phyloP scores from a whole-genome alignment of 1,140 invertebrate genomes.

The Dinothrombium tinctorium region DNA sequence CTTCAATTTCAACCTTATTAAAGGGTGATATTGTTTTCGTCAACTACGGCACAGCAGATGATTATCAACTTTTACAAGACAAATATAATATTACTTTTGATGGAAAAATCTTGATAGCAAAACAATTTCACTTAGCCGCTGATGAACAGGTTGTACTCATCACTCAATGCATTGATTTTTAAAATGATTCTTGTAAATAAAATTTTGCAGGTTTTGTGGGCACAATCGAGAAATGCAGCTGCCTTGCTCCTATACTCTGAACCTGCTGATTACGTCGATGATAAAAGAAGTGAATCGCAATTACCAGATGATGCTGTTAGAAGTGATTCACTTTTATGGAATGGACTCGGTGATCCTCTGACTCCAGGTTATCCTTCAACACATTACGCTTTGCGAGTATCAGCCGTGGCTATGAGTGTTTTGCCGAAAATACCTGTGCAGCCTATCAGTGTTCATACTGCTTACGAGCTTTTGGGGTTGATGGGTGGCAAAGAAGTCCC shows the following conservation, averaged over 20 bases:
- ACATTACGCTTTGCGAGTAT: slow-evolving; percentile 16
- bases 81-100: slow-evolving; percentile 9
- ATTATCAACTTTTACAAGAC: slow-evolving; percentile 11
- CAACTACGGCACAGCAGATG: slow-evolving; percentile 13
- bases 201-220: too few species aligned
- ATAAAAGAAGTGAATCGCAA: slow-evolving; percentile 14
- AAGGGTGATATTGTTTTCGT: slow-evolving; percentile 13
- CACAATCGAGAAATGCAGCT: slow-evolving; percentile 19
- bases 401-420: slow-evolving; percentile 6
- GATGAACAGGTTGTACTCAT: slow-evolving; percentile 11
- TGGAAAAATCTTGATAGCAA: slow-evolving; percentile 15
- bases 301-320: slow-evolving; percentile 25
- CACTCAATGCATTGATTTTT: not conserved
- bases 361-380: slow-evolving; percentile 26
- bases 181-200: slow-evolving; percentile 14
- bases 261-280: slow-evolving; percentile 23
- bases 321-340: slow-evolving; percentile 20
- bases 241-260: slow-evolving; percentile 28
- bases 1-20: not conserved
- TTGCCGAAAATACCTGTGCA: slow-evolving; percentile 21
- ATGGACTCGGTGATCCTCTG: slow-evolving; percentile 27
- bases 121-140: slow-evolving; percentile 11
- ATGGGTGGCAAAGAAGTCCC: slow-evolving; percentile 20
- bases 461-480: slow-evolving; percentile 17
- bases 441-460: slow-evolving; percentile 24